Evolutionary conservation across 2,888 invertebrate species (phyloP), one percentile per base, ranked within the genome.

Genomic region (Abscondita cerata): DNA sequence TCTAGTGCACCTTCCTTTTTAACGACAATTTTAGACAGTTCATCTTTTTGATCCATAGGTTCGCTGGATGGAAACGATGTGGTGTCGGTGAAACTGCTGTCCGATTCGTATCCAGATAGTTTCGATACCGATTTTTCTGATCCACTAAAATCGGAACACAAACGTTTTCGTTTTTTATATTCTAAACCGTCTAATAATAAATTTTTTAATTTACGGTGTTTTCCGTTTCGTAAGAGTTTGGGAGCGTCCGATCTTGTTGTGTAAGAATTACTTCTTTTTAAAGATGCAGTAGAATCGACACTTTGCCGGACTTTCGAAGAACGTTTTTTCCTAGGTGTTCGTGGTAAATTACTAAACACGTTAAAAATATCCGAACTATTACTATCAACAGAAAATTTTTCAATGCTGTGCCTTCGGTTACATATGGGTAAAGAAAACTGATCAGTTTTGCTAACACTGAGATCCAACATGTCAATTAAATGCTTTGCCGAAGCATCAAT

Each of bases 201-300:
- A 68, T 81, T 84, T 72, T 85, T 86, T 8, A 85, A 79, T 78
- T 87, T 87, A 57, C 88, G 83, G 46, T 87, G 84, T 74, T 88
- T 89, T 0, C 89, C 89, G 75, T 89, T 89, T 52, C 89, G 81
- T 56, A 89, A 80, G 63, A 86, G 85, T 66, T 88, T 84, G 66
- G 80, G 78, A 62, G 86, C 82, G 69, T 87, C 87, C 8, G 86
- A 86, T 60, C 87, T 80, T 74, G 86, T 87, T 34, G 84, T 83
- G 71, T 86, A 86, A n/a, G 86, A 86, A 72, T 85, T 86, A 2
- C 74, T 64, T 50, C 76, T 62, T 57, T 70, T 73, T 8, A 66
- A 52, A 11, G 59, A 59, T 3, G 67, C 31, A 12, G 69, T 68
- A 12, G 36, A 15, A 16, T 78, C 78, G 6, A 73, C 63, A 61